Percentiles rank a stretch among this genome's conserved stretches.
Conservation (phyloP, 2,797 vertebrate species). For the Pseudotriccus pelzelni region DNA sequence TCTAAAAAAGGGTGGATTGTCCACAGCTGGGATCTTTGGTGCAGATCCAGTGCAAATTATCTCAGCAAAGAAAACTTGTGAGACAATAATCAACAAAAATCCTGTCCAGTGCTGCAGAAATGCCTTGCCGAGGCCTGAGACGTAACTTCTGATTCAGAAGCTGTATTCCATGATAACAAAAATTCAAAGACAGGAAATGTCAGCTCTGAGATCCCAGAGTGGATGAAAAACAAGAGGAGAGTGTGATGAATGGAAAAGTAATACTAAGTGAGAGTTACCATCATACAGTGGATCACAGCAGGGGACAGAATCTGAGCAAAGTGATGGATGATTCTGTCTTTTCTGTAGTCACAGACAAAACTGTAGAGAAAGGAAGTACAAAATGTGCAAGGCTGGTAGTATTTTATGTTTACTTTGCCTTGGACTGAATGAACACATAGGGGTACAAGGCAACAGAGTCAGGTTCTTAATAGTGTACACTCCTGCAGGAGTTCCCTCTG, state of each 20-base stretch:
- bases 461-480: background rate
- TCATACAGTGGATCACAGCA: slow-evolving; percentile 2
- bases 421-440: background rate
- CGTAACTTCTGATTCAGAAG: background rate
- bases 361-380: slow-evolving; percentile 1
- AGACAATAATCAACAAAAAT: background rate
- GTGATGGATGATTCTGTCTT: slow-evolving; percentile 55
- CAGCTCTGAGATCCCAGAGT: background rate
- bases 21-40: background rate
- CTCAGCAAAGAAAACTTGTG: background rate
- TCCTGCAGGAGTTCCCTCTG: background rate
- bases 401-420: background rate
- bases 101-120: background rate
- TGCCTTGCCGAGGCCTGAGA: background rate
- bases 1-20: background rate
- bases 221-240: slow-evolving; percentile 26
- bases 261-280: background rate
- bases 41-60: background rate
- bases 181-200: background rate
- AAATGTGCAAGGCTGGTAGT: background rate
- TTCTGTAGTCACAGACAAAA: background rate
- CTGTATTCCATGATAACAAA: background rate
- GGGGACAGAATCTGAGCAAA: background rate
- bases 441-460: background rate
- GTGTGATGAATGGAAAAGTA: slow-evolving; percentile 43